phyloP scores from a whole-genome alignment of 2,113 vertebrate species.

The Myiopsitta monachus region DNA sequence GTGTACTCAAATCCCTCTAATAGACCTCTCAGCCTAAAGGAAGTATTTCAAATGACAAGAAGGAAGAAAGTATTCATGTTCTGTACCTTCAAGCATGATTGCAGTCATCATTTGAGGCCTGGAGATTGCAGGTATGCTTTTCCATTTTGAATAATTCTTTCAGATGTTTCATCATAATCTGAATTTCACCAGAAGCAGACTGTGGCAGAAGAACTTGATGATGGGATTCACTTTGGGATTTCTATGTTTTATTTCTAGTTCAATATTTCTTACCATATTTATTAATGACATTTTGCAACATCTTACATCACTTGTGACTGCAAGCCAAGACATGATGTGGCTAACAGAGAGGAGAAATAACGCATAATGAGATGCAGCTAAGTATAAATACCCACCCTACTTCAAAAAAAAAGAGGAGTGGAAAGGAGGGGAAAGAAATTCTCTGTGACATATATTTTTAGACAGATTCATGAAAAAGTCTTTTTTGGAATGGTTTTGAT shows the following conservation, averaged over 20 bases:
- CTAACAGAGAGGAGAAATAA: slow-evolving; percentile 57
- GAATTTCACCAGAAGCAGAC: not conserved
- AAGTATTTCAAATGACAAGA: not conserved
- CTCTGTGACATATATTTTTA: slow-evolving; percentile 47
- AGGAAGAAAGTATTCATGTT: not conserved
- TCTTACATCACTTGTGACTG: slow-evolving; percentile 29
- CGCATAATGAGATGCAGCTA: slow-evolving; percentile 25
- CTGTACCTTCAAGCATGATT: not conserved
- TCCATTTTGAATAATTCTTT: slow-evolving; percentile 15
- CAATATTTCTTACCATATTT: not conserved
- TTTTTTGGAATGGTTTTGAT: slow-evolving; percentile 18
- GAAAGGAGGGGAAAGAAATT: not conserved
- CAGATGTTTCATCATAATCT: not conserved
- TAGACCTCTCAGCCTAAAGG: not conserved
- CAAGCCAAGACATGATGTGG: slow-evolving; percentile 45
- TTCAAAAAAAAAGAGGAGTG: not conserved
- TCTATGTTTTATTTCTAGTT: not conserved
- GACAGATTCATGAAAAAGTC: slow-evolving; percentile 20
- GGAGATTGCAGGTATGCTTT: slow-evolving; percentile 17
- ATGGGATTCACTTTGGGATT: not conserved
- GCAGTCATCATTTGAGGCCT: not conserved
- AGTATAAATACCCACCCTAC: slow-evolving; percentile 10
- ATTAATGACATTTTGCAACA: slow-evolving; percentile 49
- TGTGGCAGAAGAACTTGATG: not conserved
- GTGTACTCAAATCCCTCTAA: not conserved